These are phyloP conservation scores for Fragum whitleyi DNA, from an alignment of 2,888 invertebrate genomes.

Conservation along the genomic window DNA sequence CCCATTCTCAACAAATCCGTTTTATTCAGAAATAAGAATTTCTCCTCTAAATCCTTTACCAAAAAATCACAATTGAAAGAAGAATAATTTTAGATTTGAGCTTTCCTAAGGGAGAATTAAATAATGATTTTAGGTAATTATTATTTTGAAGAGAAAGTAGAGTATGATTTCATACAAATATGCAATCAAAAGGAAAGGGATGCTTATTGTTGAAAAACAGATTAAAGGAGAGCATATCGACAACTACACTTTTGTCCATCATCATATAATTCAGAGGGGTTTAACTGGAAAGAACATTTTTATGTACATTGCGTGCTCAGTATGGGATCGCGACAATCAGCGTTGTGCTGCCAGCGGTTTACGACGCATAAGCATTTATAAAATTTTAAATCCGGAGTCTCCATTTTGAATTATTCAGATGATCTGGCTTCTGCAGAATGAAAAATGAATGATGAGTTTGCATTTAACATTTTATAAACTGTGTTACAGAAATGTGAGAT, in stretches of 20 bases:
- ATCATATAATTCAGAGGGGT: background rate
- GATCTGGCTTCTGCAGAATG: background rate
- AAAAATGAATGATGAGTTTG: background rate
- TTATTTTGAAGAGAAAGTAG: conserved; percentile 4
- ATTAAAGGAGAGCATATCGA: background rate
- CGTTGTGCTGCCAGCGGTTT: background rate
- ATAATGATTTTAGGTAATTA: background rate
- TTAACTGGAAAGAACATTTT: background rate
- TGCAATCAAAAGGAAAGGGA: background rate
- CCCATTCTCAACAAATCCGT: background rate
- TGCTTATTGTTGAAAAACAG: conserved; percentile 4
- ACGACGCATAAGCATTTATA: background rate
- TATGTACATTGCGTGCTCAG: background rate
- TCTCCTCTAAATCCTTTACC: background rate
- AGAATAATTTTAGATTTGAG: background rate
- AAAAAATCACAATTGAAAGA: background rate
- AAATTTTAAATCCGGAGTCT: background rate
- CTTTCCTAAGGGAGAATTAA: background rate
- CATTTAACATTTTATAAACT: background rate
- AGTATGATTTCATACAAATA: conserved; percentile 1
- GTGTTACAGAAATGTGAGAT: background rate
- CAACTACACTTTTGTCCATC: background rate
- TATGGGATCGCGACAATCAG: background rate
- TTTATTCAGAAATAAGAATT: background rate
- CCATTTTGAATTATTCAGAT: background rate